Conservation (phyloP, 1,140 invertebrate genomes). For the Limonius californicus region DNA sequence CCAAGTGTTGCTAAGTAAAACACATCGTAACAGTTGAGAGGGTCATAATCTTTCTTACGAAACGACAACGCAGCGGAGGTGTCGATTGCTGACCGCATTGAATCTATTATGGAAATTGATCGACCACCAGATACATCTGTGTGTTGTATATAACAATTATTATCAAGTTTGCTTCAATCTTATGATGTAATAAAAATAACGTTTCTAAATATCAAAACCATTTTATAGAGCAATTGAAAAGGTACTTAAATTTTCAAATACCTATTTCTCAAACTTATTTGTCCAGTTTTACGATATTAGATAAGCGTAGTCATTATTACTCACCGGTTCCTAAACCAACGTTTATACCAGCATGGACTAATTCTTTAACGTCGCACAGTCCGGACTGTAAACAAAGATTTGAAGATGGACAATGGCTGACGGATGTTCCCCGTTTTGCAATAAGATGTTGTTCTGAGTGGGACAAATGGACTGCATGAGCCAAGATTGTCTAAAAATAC, state of each 20-base stretch:
- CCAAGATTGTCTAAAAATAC: background rate
- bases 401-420: slow-evolving; percentile 85
- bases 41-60: slow-evolving; percentile 48
- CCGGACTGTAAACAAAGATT: slow-evolving; percentile 83
- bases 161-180: too few species aligned
- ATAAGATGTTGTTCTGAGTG: slow-evolving; percentile 70
- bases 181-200: too few species aligned
- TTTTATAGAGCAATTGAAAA: too few species aligned
- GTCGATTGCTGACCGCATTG: slow-evolving; percentile 67
- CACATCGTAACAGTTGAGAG: slow-evolving; percentile 70
- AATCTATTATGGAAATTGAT: slow-evolving; percentile 70
- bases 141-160: too few species aligned
- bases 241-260: too few species aligned
- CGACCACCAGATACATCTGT: slow-evolving; percentile 82
- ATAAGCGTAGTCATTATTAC: background rate
- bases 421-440: slow-evolving; percentile 55
- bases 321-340: slow-evolving; percentile 84
- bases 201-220: too few species aligned
- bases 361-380: slow-evolving; percentile 68
- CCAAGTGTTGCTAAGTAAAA: slow-evolving; percentile 83
- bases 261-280: too few species aligned
- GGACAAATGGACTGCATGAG: slow-evolving; percentile 71
- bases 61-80: slow-evolving; percentile 66
- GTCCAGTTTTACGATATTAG: too few species aligned
- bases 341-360: slow-evolving; percentile 62